Conservation (phyloP, 2,888 invertebrate species). For the Heliconius erato region DNA sequence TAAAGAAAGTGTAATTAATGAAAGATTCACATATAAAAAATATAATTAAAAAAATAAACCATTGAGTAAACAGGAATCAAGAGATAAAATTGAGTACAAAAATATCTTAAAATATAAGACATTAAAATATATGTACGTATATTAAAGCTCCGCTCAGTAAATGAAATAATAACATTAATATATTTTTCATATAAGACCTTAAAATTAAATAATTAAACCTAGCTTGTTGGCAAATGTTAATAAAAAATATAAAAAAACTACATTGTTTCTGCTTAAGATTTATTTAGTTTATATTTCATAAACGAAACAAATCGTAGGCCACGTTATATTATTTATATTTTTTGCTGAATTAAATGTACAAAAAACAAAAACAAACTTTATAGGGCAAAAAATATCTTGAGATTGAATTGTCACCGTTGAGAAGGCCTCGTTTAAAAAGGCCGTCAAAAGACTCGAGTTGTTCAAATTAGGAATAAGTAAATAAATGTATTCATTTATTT, state of each 20-base stretch:
- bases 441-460: background rate
- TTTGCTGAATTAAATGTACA: too few relatives aligned
- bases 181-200: too few relatives aligned
- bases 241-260: too few relatives aligned
- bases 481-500: constrained; percentile 27
- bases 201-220: too few relatives aligned
- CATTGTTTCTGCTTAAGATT: too few relatives aligned
- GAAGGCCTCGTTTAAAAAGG: background rate
- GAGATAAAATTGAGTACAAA: background rate
- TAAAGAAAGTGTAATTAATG: background rate
- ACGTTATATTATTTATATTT: background rate
- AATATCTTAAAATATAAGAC: background rate
- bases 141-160: too few relatives aligned
- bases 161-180: too few relatives aligned
- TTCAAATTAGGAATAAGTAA: constrained; percentile 2
- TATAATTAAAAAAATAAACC: background rate
- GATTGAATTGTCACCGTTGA: background rate
- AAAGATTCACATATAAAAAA: background rate
- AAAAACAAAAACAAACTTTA: too few relatives aligned
- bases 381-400: background rate
- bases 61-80: background rate
- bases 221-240: too few relatives aligned
- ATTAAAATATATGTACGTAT: too few relatives aligned
- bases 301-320: background rate
- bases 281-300: background rate